Conservation (phyloP, 2,888 invertebrate species). For the Charanyca ferruginea region DNA sequence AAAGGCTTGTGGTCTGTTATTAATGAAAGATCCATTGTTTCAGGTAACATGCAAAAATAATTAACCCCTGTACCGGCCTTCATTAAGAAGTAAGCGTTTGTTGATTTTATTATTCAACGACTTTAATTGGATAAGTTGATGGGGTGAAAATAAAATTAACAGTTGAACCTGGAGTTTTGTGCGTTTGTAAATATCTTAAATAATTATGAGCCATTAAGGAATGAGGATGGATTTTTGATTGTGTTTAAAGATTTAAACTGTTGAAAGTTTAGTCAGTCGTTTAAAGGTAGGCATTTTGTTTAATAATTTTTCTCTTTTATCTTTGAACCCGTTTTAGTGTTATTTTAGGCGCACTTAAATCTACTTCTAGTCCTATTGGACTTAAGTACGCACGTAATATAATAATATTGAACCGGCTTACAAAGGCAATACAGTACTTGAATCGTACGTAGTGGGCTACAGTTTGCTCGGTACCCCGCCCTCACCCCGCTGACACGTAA, state of each 20-base stretch:
- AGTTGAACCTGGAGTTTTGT: constrained; percentile 35
- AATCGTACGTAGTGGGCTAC: too few species aligned
- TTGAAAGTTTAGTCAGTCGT: constrained; percentile 11
- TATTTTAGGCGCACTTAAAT: neutral
- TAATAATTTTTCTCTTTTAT: neutral
- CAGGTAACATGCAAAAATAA: constrained; percentile 67
- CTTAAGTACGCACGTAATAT: too few species aligned
- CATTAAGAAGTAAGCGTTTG: constrained; percentile 62
- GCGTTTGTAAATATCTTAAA: constrained; percentile 48
- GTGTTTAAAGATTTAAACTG: constrained; percentile 19
- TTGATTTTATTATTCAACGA: constrained; percentile 63
- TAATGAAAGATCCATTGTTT: constrained; percentile 65
- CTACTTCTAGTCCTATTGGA: neutral
- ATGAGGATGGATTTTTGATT: constrained; percentile 40
- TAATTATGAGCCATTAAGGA: constrained; percentile 42
- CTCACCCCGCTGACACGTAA: too few species aligned
- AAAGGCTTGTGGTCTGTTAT: constrained; percentile 46
- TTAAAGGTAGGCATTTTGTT: neutral
- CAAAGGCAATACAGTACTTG: too few species aligned
- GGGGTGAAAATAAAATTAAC: constrained; percentile 53
- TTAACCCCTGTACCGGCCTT: constrained; percentile 55
- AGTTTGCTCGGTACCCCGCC: too few species aligned
- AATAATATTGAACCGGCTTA: neutral
- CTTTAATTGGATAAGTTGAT: constrained; percentile 64
- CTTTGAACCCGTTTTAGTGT: neutral